Evolutionary conservation across 2,797 vertebrate genomes (phyloP), one percentile per base, ranked within the genome.

Genomic region (Gadopsis marmoratus): DNA sequence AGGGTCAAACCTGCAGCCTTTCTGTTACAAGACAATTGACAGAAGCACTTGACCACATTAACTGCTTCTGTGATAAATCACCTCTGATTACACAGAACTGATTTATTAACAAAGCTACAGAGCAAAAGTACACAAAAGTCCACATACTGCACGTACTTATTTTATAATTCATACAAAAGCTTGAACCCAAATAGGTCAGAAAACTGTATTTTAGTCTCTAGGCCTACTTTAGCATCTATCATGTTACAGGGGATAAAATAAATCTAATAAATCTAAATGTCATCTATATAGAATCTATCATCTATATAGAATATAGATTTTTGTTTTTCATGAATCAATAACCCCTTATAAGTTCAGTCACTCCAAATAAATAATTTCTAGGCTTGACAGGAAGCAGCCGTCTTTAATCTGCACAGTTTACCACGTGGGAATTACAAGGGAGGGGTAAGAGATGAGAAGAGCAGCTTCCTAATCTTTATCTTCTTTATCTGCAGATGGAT

Each of bases 401-500:
- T 17, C 59, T 54, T 71, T 2, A 48, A 55, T 76, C 45, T 59
- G 47, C 62, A 37, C 19, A 13, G 43, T 63, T 62, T n/a, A 45
- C 33, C 53, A 35, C 13, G 11, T 33, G 63, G 69, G 39, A 23
- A 39, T 33, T 50, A 56, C n/a, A 70, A 33, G 10, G 47, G 4
- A 55, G n/a, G 4, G 45, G 45, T 43, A 41, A 56, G 12, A 76
- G 33, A 68, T 56, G 74, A 66, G 68, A 53, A 4, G 29, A 78
- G 26, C 60, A 13, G 39, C 5, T 55, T 35, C 11, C 7, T 53
- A 33, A 19, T 43, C 33, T 43, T 54, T 23, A 33, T 60, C 48
- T 33, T n/a, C 14, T n/a, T 48, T 54, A 39, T 61, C 31, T 35
- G 37, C 3, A 47, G 14, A 69, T 37, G 31, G 53, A 67, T 79